Evolutionary conservation across 2,888 invertebrate species (phyloP).

Genomic region (Ormyrus nitidulus): DNA sequence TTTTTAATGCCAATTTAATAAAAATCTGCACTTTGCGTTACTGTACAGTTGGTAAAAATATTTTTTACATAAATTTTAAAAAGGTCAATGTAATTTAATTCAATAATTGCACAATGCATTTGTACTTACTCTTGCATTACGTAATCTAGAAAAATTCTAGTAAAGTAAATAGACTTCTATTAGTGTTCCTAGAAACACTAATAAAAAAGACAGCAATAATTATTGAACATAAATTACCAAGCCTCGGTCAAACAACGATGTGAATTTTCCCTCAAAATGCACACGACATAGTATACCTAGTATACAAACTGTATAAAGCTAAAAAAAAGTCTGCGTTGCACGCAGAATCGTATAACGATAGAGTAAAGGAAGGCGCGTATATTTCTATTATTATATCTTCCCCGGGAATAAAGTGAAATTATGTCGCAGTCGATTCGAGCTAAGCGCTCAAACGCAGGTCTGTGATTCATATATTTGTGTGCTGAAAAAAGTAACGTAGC

Average conservation of each 20-base stretch:
- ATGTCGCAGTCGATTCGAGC: slow-evolving; percentile 44
- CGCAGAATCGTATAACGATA: slow-evolving; percentile 40
- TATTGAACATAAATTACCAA: background rate
- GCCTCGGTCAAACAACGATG: background rate
- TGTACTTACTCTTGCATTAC: background rate
- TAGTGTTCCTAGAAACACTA: background rate
- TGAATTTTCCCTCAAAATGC: background rate
- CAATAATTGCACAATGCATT: background rate
- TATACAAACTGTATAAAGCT: background rate
- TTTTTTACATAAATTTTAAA: background rate
- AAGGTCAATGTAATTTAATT: background rate
- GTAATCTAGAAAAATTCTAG: background rate
- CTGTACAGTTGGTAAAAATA: background rate
- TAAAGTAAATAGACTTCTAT: no score
- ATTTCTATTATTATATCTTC: slow-evolving; percentile 32
- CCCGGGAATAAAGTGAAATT: slow-evolving; percentile 19
- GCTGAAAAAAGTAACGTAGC: slow-evolving; percentile 17
- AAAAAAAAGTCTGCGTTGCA: slow-evolving; percentile 36
- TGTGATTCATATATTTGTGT: slow-evolving; percentile 52
- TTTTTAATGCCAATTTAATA: no score
- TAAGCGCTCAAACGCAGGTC: slow-evolving; percentile 47
- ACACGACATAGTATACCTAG: no score
- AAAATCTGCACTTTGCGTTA: background rate
- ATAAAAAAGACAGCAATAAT: background rate
- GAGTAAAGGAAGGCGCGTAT: slow-evolving; percentile 29